Evolutionary conservation across 30 jellyfish, hydroid and myxozoan genomes (phyloP), one percentile per base, ranked within the genome.

Genomic region (Morbakka virulenta): DNA sequence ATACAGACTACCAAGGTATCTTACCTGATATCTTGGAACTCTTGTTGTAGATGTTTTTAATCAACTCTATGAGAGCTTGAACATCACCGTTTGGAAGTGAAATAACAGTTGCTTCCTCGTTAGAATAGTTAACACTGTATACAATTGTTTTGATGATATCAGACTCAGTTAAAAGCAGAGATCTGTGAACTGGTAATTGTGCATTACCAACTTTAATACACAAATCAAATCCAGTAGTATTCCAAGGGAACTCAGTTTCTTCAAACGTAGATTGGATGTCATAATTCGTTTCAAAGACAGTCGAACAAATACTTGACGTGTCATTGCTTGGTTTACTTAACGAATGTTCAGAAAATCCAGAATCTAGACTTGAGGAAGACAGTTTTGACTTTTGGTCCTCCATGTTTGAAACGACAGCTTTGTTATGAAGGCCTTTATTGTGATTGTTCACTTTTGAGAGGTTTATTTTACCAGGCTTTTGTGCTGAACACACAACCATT

Each of bases 81-180:
- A 17, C 9, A 6, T 41, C 57, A 9, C 57, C 13, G 17, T 41
- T 41, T 6, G 57, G 57, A 9, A 41, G 57, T 41, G 57, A 41
- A 41, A 41, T 41, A 6, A 41, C 17, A 6, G 57, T 9, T 17
- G 57, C 57, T 17, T 41, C 13, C 17, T 41, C 57, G 17, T 41
- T 17, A 17, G 57, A 41, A 41, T 41, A 41, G 17, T 41, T 41
- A 17, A 41, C 57, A 17, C 57, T 41, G 57, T 41, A 41, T 28
- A 82, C 41, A 20, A 82, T 82, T 11, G 94, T 82, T 22, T 67
- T 65, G 29, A 82, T 30, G 27, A 82, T 82, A 25, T 82, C 94
- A 3, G 94, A 82, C 35, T 82, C 94, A 25, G 73, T 64, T 28
- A 87, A 82, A 64, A 82, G 48, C 47, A 71, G 62, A 47, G 63